Conservation (phyloP, 2,888 invertebrate species). For the Patella caerulea region DNA sequence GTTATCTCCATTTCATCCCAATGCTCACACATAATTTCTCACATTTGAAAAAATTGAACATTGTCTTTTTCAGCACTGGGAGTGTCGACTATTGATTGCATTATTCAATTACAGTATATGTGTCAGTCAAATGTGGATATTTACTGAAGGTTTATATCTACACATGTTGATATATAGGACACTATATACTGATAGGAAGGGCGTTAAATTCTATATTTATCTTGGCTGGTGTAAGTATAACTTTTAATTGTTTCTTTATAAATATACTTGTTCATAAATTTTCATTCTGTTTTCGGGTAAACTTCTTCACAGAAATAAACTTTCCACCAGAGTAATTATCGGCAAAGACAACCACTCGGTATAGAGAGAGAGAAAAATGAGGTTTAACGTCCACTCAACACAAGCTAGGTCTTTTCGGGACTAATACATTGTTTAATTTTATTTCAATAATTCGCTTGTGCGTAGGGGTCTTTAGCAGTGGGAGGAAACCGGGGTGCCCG, state of each 20-base stretch:
- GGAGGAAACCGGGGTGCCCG: no score
- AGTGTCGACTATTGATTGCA: conserved; percentile 78
- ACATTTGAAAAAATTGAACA: neutral
- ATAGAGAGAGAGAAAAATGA: no score
- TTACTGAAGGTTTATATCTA: conserved; percentile 81
- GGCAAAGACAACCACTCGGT: no score
- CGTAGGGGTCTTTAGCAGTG: no score
- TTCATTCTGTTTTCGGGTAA: neutral
- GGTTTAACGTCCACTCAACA: no score
- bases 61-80: conserved; percentile 74
- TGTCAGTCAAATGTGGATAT: conserved; percentile 81
- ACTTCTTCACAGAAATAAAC: neutral
- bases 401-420: no score
- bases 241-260: neutral
- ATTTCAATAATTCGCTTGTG: no score
- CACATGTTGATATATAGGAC: conserved; percentile 80
- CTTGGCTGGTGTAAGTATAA: conserved; percentile 79
- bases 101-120: conserved; percentile 79
- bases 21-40: no score
- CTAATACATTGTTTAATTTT: no score
- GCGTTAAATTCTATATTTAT: conserved; percentile 77
- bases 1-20: no score
- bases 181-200: conserved; percentile 78
- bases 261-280: neutral
- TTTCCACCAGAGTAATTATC: neutral